Base-by-base conservation (phyloP, 2,113 vertebrate species). In the Apus apus region DNA sequence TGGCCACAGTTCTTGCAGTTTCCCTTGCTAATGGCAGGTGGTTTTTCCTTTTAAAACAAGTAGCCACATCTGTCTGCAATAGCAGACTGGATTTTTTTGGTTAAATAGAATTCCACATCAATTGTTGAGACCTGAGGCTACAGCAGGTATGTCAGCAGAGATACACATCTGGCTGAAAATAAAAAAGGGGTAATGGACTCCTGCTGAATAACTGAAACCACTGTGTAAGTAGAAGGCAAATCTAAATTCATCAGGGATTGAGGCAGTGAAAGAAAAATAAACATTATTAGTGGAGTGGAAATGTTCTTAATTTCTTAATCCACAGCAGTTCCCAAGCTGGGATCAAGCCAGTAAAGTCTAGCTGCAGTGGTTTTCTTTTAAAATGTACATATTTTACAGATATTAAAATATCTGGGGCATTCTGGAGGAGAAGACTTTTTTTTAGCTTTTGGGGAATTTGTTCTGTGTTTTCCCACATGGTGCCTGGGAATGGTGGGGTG, bases 391-490 rank as follows among this genome's bases (percentile, higher is more conserved):
- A 56, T 46, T 92, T 87, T 87, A 53, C 43, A 56, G 38, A 23
- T 40, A 17, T 8, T 54, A 46, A 12, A 40, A 1, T 48, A 76
- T 38, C 17, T 36, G 25, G 25, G 22, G 27, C 50, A 72, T 79
- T 79, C 19, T 65, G 65, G n/a, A 78, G 26, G 7, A 22, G 40
- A 20, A 6, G 21, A 7, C 6, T 66, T 60, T 58, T 58, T 87
- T 65, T 58, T 46, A 45, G 19, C 26, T 2, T 19, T 27, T 13
- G 19, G 46, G 12, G 5, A 0, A 0, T 5, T 43, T 70, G 54
- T 11, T 38, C 6, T 77, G 15, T 58, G 40, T 72, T 48, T 34
- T 36, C 8, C 27, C 38, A 2, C 6, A 12, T n/a, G 2, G 30
- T 84, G 43, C 38, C 61, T 60, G 65, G 25, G 8, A 58, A 23